Percentiles rank a stretch among this genome's conserved stretches.
Evolutionary conservation across 2,797 vertebrate species (phyloP).

Genomic region (Megalops cyprinoides): DNA sequence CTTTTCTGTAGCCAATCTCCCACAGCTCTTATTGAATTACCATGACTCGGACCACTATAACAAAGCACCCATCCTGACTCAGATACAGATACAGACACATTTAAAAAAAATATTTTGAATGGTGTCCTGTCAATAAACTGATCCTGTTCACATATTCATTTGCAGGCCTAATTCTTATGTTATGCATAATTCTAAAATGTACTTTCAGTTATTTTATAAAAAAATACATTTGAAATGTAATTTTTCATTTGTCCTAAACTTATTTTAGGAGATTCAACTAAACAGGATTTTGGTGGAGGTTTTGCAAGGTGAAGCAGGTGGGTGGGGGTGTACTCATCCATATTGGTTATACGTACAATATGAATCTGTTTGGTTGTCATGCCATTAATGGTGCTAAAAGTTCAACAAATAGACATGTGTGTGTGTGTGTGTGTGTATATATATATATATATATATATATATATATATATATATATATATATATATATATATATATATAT

Average conservation of each 20-base stretch:
- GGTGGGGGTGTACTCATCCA: background rate
- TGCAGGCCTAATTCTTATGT: background rate
- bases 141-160: background rate
- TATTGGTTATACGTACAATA: background rate
- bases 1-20: background rate
- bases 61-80: slow-evolving; percentile 32
- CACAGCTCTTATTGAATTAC: slow-evolving; percentile 11
- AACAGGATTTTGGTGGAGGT: background rate
- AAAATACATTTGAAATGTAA: background rate
- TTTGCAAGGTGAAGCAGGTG: too few species aligned
- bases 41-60: slow-evolving; percentile 9
- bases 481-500: too few species aligned
- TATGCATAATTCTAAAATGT: background rate
- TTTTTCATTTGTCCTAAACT: background rate
- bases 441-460: too few species aligned
- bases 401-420: too few species aligned
- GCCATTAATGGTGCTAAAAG: background rate
- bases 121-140: background rate
- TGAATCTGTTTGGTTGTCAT: background rate
- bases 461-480: too few species aligned
- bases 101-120: too few species aligned
- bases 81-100: background rate
- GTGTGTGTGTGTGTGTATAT: too few species aligned
- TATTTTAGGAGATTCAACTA: background rate
- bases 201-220: background rate